phyloP scores from a whole-genome alignment of 2,113 vertebrate species.

The Dasyornis broadbenti region DNA sequence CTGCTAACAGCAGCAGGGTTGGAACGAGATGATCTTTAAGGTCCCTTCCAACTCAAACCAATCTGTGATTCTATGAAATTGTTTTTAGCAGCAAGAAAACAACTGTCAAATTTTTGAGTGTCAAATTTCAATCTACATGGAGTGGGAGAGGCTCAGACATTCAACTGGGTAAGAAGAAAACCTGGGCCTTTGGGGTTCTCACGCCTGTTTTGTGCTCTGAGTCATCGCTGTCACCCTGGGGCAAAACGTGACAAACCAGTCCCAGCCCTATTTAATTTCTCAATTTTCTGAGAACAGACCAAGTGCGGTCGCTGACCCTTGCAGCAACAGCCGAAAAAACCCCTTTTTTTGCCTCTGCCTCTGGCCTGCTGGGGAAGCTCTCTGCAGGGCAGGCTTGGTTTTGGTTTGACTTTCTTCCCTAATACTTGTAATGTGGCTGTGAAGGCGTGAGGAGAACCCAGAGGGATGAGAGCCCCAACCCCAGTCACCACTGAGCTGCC shows the following conservation, averaged over 20 bases:
- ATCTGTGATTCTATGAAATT: background rate
- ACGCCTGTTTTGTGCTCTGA: background rate
- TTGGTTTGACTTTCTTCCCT: background rate
- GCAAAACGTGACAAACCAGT: background rate
- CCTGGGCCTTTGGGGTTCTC: background rate
- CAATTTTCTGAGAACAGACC: background rate
- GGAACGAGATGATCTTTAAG: background rate
- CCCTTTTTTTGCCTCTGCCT: background rate
- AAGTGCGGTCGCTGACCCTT: background rate
- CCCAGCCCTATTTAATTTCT: background rate
- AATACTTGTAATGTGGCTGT: accelerated
- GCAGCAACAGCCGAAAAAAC: accelerated
- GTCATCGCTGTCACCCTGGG: background rate
- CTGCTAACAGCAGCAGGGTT: accelerated
- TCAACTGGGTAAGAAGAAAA: background rate
- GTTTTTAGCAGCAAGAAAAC: background rate
- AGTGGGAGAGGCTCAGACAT: background rate
- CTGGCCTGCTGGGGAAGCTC: background rate
- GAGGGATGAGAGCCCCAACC: background rate
- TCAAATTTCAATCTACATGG: background rate
- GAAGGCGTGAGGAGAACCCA: background rate
- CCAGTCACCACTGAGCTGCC: background rate
- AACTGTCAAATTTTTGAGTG: background rate
- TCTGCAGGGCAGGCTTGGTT: background rate
- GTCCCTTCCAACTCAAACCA: background rate